phyloP scores from a whole-genome alignment of 2,797 vertebrate species.

The Trichosurus vulpecula region DNA sequence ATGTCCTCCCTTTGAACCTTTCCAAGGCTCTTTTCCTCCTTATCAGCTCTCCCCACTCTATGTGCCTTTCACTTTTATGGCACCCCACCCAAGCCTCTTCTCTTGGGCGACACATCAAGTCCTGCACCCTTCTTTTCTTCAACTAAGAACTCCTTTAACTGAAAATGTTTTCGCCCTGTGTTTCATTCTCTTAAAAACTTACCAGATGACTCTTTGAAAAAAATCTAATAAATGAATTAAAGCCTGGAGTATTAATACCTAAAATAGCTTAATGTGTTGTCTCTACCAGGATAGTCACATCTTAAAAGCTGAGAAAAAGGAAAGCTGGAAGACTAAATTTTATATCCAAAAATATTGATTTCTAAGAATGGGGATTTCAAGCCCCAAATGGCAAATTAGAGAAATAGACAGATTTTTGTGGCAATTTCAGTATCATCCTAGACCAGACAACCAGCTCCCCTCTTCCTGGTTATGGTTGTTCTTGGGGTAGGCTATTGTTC shows the following conservation, averaged over 20 bases:
- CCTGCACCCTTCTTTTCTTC: not conserved
- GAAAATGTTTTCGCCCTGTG: not conserved
- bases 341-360: constrained; percentile 34
- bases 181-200: constrained; percentile 43
- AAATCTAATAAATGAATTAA: constrained; percentile 48
- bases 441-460: not conserved
- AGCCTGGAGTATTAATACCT: not conserved
- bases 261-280: not conserved
- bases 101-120: not conserved
- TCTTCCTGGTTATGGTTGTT: not conserved
- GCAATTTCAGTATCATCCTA: not conserved
- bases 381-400: not conserved
- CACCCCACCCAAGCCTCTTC: not conserved
- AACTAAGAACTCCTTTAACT: not conserved
- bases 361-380: constrained; percentile 21
- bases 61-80: not conserved
- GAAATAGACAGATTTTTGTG: not conserved
- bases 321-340: constrained; percentile 31
- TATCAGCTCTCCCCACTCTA: not conserved
- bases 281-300: not conserved
- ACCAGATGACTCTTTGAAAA: constrained; percentile 49
- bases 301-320: not conserved
- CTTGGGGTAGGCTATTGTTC: not conserved
- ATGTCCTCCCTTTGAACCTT: not conserved
- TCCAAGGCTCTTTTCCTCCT: not conserved